A percentile compares a stretch with the other conserved stretches of the same genome.
These are phyloP conservation scores for Caenorhabditis japonica DNA, from an alignment of 2,888 invertebrate genomes.

Conservation along the genomic window DNA sequence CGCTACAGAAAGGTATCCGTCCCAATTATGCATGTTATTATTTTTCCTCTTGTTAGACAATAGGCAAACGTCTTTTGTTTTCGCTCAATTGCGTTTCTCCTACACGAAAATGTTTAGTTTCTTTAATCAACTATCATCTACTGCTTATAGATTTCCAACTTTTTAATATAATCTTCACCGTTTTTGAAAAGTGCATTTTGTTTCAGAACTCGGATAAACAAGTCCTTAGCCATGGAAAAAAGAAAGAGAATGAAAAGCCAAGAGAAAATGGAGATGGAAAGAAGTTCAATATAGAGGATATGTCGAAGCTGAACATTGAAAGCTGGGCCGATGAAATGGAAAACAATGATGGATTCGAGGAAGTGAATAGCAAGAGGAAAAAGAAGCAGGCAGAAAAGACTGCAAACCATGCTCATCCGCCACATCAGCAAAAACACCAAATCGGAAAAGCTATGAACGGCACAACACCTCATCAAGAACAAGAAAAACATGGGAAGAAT, in stretches of 20 bases:
- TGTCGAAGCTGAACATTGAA: slow-evolving; percentile 12
- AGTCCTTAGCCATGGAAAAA: slow-evolving; percentile 10
- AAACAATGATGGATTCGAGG: slow-evolving; percentile 24
- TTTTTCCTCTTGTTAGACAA: neutral
- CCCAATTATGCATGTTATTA: slow-evolving; percentile 10
- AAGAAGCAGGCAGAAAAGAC: slow-evolving; percentile 30
- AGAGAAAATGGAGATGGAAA: slow-evolving; percentile 20
- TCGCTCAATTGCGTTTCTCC: too few relatives aligned
- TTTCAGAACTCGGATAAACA: slow-evolving; percentile 33
- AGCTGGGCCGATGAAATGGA: slow-evolving; percentile 42
- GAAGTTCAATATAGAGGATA: slow-evolving; percentile 31
- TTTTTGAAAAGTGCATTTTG: too few relatives aligned
- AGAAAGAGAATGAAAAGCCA: slow-evolving; percentile 3
- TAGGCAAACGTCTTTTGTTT: too few relatives aligned
- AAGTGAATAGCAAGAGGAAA: slow-evolving; percentile 47
- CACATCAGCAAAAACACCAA: neutral
- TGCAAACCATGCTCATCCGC: slow-evolving; percentile 4
- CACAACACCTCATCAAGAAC: neutral
- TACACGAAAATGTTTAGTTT: too few relatives aligned
- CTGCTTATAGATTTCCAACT: too few relatives aligned
- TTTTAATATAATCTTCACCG: too few relatives aligned
- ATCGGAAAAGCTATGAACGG: neutral
- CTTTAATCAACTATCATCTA: too few relatives aligned
- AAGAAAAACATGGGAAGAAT: slow-evolving; percentile 19
- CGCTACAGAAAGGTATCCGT: slow-evolving; percentile 29